Evolutionary conservation across 2,888 invertebrate species (phyloP).

Genomic region (Thera britannica): DNA sequence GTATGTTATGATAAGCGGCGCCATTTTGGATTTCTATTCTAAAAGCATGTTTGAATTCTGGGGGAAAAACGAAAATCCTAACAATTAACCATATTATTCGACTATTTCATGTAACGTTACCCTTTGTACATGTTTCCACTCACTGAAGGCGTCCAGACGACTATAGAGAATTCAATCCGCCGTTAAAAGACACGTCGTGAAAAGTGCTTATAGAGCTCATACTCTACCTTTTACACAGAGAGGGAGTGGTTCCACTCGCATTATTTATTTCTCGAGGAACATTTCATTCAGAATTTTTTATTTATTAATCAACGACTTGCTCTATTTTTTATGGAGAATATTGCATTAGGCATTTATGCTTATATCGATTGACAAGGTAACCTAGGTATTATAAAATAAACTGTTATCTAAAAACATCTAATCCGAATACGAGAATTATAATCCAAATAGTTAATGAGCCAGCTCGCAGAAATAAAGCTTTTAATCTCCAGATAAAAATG

Average conservation of each 20-base stretch:
- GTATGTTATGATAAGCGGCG: too few species aligned
- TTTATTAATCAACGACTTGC: background rate
- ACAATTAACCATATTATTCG: background rate
- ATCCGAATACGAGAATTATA: background rate
- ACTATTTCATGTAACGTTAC: background rate
- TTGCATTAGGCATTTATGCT: too few species aligned
- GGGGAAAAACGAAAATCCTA: background rate
- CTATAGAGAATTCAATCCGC: conserved; percentile 20
- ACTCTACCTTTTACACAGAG: conserved; percentile 41
- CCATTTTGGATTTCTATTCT: too few species aligned
- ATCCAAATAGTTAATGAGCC: conserved; percentile 9
- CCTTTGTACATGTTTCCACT: background rate
- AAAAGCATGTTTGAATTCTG: too few species aligned
- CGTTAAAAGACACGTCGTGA: conserved; percentile 37
- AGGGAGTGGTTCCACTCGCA: conserved; percentile 37
- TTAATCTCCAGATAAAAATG: conserved; percentile 29
- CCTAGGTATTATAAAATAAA: background rate
- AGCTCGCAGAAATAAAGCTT: conserved; percentile 13
- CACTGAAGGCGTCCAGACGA: conserved; percentile 7
- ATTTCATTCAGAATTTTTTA: conserved; percentile 3
- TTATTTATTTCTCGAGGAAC: conserved; percentile 43
- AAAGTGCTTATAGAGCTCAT: conserved; percentile 44
- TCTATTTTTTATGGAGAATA: background rate
- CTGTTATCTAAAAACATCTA: background rate
- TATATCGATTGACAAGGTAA: too few species aligned